Evolutionary conservation across 1,140 invertebrate genomes (phyloP), one percentile per base, ranked within the genome.

Genomic region (Sitophilus oryzae): DNA sequence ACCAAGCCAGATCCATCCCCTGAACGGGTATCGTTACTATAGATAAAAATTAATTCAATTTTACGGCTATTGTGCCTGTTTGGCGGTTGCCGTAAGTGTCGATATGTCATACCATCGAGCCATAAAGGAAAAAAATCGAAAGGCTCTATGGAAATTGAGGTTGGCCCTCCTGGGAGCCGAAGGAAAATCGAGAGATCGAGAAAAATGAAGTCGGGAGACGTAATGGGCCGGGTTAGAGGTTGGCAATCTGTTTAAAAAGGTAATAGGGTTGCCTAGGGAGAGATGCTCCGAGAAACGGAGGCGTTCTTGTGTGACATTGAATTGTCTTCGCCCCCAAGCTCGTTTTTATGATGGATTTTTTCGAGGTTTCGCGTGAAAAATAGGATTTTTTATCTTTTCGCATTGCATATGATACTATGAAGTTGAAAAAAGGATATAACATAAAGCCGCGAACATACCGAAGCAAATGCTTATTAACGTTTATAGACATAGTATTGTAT

Each of bases 1-100:
- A n/a, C n/a, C n/a, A n/a, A n/a, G n/a, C n/a, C n/a, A n/a, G n/a
- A n/a, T n/a, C n/a, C n/a, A n/a, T n/a, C n/a, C n/a, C n/a, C n/a
- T n/a, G n/a, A n/a, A n/a, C n/a, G n/a, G n/a, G n/a, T n/a, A n/a
- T n/a, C n/a, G n/a, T n/a, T n/a, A n/a, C n/a, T n/a, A n/a, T n/a
- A n/a, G n/a, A n/a, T n/a, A 44, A 25, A n/a, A 30, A 44, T 25
- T 44, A 44, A 44, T 44, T 44, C 42, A 44, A 44, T 44, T 30
- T 44, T 30, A 30, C 42, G n/a, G n/a, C 42, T 25, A 44, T 44
- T 44, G 42, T 44, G 14, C 42, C 42, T 23, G 25, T 44, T 44
- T 44, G 25, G 22, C 42, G 14, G 11, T 25, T 20, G 15, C n/a
- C n/a, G n/a, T n/a, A n/a, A 20, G 25, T 30, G 22, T 44, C 42